Evolutionary conservation across 2,888 invertebrate genomes (phyloP).

Genomic region (Argyresthia albistria): DNA sequence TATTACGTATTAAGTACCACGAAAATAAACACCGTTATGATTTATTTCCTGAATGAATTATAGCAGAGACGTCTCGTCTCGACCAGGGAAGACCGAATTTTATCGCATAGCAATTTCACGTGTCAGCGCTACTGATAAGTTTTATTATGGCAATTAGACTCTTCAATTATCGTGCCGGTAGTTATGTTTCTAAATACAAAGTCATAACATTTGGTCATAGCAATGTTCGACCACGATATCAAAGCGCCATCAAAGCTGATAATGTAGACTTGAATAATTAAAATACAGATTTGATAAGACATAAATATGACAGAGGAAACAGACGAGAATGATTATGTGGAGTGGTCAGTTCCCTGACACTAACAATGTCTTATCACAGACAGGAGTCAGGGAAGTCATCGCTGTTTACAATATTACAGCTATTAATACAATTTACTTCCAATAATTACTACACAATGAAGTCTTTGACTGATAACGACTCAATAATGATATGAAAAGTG

Average conservation of each 20-base stretch:
- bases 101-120: slow-evolving; percentile 59
- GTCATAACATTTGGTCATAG: neutral
- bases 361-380: slow-evolving; percentile 36
- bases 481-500: slow-evolving; percentile 41
- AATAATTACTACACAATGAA: slow-evolving; percentile 55
- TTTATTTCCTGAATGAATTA: slow-evolving; percentile 67
- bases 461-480: slow-evolving; percentile 64
- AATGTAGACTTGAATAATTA: too few species aligned
- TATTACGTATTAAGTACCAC: slow-evolving; percentile 70
- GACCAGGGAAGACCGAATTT: slow-evolving; percentile 45
- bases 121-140: slow-evolving; percentile 59
- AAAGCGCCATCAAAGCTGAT: too few species aligned
- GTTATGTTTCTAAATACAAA: neutral
- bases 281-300: too few species aligned
- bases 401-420: slow-evolving; percentile 37
- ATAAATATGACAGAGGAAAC: too few species aligned
- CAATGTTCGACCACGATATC: too few species aligned
- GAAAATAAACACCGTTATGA: slow-evolving; percentile 71
- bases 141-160: slow-evolving; percentile 66
- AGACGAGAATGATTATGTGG: neutral
- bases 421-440: slow-evolving; percentile 67
- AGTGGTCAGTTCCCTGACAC: slow-evolving; percentile 60
- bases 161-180: neutral
- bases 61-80: slow-evolving; percentile 45
- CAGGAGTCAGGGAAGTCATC: slow-evolving; percentile 42